These are phyloP conservation scores for Emydura subglobosa DNA, from an alignment of 2,113 vertebrate species.

Conservation along the genomic window DNA sequence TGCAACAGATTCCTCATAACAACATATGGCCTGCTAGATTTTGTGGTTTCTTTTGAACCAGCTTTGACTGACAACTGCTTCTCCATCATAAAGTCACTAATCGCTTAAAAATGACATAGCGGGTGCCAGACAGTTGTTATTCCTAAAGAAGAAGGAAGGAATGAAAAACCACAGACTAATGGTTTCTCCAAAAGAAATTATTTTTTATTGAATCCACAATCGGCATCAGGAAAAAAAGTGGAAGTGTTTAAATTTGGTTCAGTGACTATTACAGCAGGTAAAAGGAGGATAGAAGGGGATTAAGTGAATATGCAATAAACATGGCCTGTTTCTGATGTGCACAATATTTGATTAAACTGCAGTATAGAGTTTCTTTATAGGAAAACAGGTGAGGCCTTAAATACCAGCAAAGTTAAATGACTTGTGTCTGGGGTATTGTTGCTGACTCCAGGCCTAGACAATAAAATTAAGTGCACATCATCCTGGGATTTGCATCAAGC, in stretches of 20 bases:
- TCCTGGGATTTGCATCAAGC: constrained; percentile 52
- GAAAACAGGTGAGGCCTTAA: background rate
- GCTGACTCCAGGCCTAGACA: constrained; percentile 29
- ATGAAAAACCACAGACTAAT: background rate
- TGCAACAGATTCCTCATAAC: background rate
- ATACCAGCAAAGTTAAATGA: constrained; percentile 14
- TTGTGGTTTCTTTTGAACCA: background rate
- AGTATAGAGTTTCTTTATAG: background rate
- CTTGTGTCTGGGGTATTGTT: constrained; percentile 27
- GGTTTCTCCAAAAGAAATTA: background rate
- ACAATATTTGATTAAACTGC: background rate
- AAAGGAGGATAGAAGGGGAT: background rate
- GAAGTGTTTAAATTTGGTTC: background rate
- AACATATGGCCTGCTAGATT: background rate
- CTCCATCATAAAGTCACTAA: background rate
- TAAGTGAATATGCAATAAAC: background rate
- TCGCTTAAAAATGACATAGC: background rate
- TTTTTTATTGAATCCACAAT: background rate
- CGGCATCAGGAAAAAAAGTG: background rate
- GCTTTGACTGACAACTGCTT: background rate
- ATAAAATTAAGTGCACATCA: constrained; percentile 32
- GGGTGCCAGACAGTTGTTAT: background rate
- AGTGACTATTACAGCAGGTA: background rate
- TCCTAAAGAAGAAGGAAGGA: background rate
- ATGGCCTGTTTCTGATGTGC: background rate